Evolutionary conservation across 2,888 invertebrate genomes (phyloP).

Genomic region (Brachynemurus nebulosus): DNA sequence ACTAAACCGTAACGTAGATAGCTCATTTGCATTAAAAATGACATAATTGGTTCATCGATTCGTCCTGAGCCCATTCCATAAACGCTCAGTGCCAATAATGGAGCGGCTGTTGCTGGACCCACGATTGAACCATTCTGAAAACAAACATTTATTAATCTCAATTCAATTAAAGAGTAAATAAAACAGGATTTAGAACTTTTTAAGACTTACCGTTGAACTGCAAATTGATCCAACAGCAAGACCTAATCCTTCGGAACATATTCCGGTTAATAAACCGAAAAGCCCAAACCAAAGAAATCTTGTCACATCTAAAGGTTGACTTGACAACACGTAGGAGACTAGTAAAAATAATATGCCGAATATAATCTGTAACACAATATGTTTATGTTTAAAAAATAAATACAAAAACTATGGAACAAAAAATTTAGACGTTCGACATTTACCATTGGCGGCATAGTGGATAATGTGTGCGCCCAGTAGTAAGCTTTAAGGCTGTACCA

Average conservation of each 20-base stretch:
- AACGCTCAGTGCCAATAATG: constrained; percentile 41
- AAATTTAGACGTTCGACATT: constrained; percentile 19
- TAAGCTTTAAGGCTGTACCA: constrained; percentile 53
- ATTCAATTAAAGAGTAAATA: constrained; percentile 5
- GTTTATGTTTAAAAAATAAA: too few relatives aligned
- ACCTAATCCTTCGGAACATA: constrained; percentile 63
- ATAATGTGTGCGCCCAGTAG: constrained; percentile 40
- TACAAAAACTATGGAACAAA: constrained; percentile 3
- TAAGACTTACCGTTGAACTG: constrained; percentile 42
- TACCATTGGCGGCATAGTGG: constrained; percentile 43
- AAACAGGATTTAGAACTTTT: constrained; percentile 4
- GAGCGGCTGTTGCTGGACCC: constrained; percentile 40
- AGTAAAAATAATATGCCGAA: constrained; percentile 35
- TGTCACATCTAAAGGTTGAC: constrained; percentile 50
- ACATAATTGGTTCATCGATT: constrained; percentile 41
- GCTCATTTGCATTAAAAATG: constrained; percentile 39
- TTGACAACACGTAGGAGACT: constrained; percentile 43
- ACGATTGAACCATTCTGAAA: constrained; percentile 47
- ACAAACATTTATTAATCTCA: not conserved
- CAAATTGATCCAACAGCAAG: constrained; percentile 50
- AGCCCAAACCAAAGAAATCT: constrained; percentile 43
- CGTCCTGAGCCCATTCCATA: constrained; percentile 54
- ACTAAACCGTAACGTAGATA: constrained; percentile 57
- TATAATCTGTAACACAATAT: constrained; percentile 31
- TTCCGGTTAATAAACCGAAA: constrained; percentile 42